A percentile compares a stretch with the other conserved stretches of the same genome.
Conservation (phyloP, 2,888 invertebrate genomes). For the Napeogenes sylphis region DNA sequence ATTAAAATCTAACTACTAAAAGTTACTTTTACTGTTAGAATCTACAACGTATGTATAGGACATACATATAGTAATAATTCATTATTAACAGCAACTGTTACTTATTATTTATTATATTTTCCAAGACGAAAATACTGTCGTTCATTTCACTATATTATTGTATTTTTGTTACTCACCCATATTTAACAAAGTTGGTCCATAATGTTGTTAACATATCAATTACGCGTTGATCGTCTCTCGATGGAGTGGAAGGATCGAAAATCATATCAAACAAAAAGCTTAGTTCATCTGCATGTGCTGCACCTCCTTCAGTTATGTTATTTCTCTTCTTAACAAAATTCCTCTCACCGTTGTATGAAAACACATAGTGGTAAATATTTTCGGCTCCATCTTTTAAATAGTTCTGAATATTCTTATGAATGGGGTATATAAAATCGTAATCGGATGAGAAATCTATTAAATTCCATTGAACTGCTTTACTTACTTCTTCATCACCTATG, state of each 20-base stretch:
- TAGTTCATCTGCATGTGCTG: constrained; percentile 43
- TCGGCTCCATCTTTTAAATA: constrained; percentile 40
- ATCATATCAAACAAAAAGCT: constrained; percentile 45
- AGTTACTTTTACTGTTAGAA: not conserved
- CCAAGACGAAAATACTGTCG: no score
- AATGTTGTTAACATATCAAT: constrained; percentile 42
- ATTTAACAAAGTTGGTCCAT: constrained; percentile 44
- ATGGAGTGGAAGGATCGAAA: constrained; percentile 25
- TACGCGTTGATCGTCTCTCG: constrained; percentile 41
- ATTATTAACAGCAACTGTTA: no score
- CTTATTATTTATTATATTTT: no score
- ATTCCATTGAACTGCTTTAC: constrained; percentile 27
- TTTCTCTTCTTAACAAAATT: constrained; percentile 40
- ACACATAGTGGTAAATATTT: constrained; percentile 47
- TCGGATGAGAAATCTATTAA: constrained; percentile 47
- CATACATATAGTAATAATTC: not conserved
- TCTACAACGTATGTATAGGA: constrained; percentile 29
- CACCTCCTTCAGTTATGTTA: constrained; percentile 35
- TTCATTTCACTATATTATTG: no score
- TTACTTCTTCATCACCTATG: constrained; percentile 45
- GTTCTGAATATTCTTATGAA: constrained; percentile 39
- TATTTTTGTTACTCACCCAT: constrained; percentile 22
- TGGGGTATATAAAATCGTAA: constrained; percentile 39
- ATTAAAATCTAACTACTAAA: no score
- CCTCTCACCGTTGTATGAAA: constrained; percentile 48